These are phyloP conservation scores for Phenacoccus solenopsis DNA, from an alignment of 1,140 invertebrate genomes.

Conservation along the genomic window DNA sequence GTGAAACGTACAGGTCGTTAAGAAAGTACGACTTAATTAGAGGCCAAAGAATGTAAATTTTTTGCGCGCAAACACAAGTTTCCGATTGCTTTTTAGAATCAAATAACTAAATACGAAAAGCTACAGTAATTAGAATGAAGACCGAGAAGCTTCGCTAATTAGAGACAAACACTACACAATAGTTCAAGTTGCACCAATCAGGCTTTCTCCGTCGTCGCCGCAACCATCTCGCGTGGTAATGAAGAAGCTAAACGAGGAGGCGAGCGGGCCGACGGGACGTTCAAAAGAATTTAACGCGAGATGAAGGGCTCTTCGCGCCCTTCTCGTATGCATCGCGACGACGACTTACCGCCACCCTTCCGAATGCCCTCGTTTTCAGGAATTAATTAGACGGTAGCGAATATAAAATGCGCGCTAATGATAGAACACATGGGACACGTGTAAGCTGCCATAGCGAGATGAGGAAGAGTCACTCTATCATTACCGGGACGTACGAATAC, in stretches of 20 bases:
- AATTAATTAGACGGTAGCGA: conserved; percentile 12
- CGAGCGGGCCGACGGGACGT: conserved; percentile 16
- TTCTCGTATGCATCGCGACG: conserved; percentile 8
- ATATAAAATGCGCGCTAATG: conserved; percentile 13
- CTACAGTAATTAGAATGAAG: conserved; percentile 11
- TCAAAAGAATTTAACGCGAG: background rate
- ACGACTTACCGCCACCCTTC: background rate
- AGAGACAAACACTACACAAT: conserved; percentile 11
- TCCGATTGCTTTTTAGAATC: conserved; percentile 4
- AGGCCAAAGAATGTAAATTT: background rate
- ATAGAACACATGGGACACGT: conserved; percentile 5
- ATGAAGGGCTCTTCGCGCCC: background rate
- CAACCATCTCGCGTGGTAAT: background rate
- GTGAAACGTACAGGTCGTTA: background rate
- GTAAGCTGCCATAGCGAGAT: conserved; percentile 13
- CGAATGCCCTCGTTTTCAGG: background rate
- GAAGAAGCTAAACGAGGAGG: conserved; percentile 23
- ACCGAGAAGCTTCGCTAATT: conserved; percentile 7
- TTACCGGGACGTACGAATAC: conserved; percentile 5
- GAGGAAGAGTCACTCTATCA: conserved; percentile 12
- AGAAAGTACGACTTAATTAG: background rate
- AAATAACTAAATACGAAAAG: conserved; percentile 14
- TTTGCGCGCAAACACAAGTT: background rate
- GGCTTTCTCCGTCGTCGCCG: conserved; percentile 4
- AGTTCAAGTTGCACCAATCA: conserved; percentile 16